phyloP scores from a whole-genome alignment of 2,797 vertebrate species.

The Perodicticus potto region DNA sequence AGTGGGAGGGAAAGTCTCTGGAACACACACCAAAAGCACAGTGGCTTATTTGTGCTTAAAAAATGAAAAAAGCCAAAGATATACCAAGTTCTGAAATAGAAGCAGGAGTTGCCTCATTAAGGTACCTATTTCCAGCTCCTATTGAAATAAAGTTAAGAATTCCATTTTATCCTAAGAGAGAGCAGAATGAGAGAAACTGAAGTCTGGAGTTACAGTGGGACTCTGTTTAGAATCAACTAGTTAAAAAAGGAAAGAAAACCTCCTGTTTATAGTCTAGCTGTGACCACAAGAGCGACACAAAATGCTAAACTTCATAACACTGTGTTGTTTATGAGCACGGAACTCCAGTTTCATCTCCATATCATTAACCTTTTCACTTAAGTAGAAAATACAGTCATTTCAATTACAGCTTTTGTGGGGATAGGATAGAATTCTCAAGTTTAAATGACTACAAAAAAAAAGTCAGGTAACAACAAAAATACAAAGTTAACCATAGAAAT shows the following conservation, averaged over 20 bases:
- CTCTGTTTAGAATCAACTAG: not conserved
- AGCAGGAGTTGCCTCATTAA: conserved; percentile 44
- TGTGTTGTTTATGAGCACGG: not conserved
- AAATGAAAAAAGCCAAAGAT: conserved; percentile 27
- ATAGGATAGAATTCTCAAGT: not conserved
- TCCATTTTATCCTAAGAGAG: not conserved
- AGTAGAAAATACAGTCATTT: not conserved
- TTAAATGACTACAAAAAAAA: conserved; percentile 15
- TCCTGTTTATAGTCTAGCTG: not conserved
- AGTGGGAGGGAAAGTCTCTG: not conserved
- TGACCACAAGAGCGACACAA: not conserved
- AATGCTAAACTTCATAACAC: not conserved
- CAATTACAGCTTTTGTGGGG: not conserved
- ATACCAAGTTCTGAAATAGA: not conserved
- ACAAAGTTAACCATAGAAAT: not conserved
- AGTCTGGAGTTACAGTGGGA: not conserved
- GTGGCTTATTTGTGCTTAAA: not conserved
- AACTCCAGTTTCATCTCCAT: not conserved
- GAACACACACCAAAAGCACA: not conserved
- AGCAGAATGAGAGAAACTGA: not conserved
- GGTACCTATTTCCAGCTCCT: not conserved
- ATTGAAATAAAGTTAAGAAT: not conserved
- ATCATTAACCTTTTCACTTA: not conserved
- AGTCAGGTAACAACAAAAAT: not conserved
- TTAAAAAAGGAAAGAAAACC: not conserved